Evolutionary conservation across 2,888 invertebrate species (phyloP), one percentile per base, ranked within the genome.

Genomic region (Nebria salina): DNA sequence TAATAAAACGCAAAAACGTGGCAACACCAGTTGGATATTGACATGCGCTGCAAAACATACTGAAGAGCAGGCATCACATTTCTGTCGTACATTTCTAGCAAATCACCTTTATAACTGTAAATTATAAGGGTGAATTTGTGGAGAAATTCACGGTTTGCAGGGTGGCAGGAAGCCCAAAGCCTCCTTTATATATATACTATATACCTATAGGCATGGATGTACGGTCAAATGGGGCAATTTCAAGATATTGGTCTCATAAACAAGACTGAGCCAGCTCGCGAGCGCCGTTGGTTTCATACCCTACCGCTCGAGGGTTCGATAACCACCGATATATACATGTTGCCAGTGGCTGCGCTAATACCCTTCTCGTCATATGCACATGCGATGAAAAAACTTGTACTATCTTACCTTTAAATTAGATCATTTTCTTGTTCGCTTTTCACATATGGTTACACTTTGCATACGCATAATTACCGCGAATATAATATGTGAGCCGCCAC

Each of bases 171-270:
- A 73, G 73, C 64, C 54, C 65, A 78, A 75, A 76, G 82, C 82
- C 80, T 65, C 54, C 54, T 54, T 54, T 54, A 54, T 54, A 54
- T 54, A 54, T 54, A 54, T 34, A 34, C 4, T 34, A 34, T 74
- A 74, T 73, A 78, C 78, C 77, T 73, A 82, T 81, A 76, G 82
- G 81, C 82, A 76, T 75, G 82, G 82, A 82, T 82, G 72, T 82
- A 82, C 82, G 82, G 75, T 75, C 82, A 81, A 82, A 82, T 82
- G 80, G 78, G 82, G 82, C 79, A 82, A 82, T 82, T 82, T 80
- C 70, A 68, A 81, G 82, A 82, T 82, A 82, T 82, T 82, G 82
- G 78, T 76, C 78, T 74, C 82, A 82, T 83, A 83, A 83, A 83
- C 82, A 83, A 82, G 82, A 66, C 82, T 83, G 78, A 78, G 74